A percentile compares a stretch with the other conserved stretches of the same genome.
phyloP scores from a whole-genome alignment of 2,797 vertebrate genomes.

The Onychomys torridus region DNA sequence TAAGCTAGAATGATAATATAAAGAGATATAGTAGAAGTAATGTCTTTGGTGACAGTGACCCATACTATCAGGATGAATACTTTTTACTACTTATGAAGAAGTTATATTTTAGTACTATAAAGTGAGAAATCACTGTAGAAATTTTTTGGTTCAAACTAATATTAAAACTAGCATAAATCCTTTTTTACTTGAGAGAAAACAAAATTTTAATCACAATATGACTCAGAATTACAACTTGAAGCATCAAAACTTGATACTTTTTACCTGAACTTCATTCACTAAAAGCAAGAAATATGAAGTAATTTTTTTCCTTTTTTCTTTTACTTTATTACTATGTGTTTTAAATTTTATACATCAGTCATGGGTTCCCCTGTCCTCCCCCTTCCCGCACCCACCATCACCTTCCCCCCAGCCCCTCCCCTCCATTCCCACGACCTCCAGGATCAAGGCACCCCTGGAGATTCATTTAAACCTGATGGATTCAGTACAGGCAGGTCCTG shows the following conservation, averaged over 20 bases:
- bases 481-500: no score
- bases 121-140: conserved; percentile 44
- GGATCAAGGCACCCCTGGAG: no score
- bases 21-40: not conserved
- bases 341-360: no score
- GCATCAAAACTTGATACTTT: conserved; percentile 67
- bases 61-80: not conserved
- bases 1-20: not conserved
- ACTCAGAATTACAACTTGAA: conserved; percentile 62
- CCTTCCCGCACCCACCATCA: no score
- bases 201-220: not conserved
- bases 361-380: no score
- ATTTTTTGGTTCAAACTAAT: conserved; percentile 26
- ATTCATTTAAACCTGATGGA: no score
- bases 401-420: no score
- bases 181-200: not conserved
- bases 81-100: conserved; percentile 6
- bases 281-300: conserved; percentile 80
- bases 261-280: conserved; percentile 23
- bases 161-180: conserved; percentile 47
- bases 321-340: no score
- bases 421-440: no score
- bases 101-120: conserved; percentile 52
- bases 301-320: no score
- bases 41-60: not conserved